Evolutionary conservation across 2,888 invertebrate genomes (phyloP), one percentile per base, ranked within the genome.

Genomic region (Xestia ashworthii): DNA sequence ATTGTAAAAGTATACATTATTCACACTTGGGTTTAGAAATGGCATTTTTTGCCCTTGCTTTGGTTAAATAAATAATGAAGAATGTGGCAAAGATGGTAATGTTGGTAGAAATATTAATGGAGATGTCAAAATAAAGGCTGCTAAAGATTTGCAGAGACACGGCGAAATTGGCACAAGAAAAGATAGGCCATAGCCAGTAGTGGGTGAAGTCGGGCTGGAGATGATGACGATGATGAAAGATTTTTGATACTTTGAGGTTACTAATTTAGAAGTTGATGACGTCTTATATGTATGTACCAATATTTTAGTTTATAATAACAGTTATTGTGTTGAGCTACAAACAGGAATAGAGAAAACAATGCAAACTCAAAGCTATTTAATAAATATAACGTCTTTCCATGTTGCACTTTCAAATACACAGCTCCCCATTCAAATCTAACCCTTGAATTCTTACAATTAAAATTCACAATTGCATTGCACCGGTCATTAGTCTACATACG

Each of bases 401-500:
- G 38, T 32, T 48, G n/a, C 46, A 81, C 79, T 62, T 79, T 81
- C 60, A 81, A 80, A 73, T 60, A 53, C 25, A 38, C 14, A 46
- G 19, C 14, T 53, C 22, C 60, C 55, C 71, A 81, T 73, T 76
- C 67, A 76, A 91, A 79, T 88, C 16, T 75, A 74, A 84, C 75
- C 76, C 74, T 76, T 89, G 67, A 50, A 44, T 16, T n/a, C n/a
- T 65, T 65, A 19, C 5, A 22, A 74, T 77, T 82, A 85, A 70
- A 84, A 81, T 85, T 76, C 69, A 84, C 48, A 80, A 74, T 88
- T 60, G 73, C 74, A 60, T 41, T 53, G 58, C 53, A 55, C 58
- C 66, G 50, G 85, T 89, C 89, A 91, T 85, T 90, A 91, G 92
- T 93, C 93, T 92, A 92, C 90, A 92, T 93, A 92, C 87, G 88